Percentiles rank a stretch among this genome's conserved stretches.
Evolutionary conservation across 1,140 invertebrate genomes (phyloP).

Genomic region (Battus philenor): DNA sequence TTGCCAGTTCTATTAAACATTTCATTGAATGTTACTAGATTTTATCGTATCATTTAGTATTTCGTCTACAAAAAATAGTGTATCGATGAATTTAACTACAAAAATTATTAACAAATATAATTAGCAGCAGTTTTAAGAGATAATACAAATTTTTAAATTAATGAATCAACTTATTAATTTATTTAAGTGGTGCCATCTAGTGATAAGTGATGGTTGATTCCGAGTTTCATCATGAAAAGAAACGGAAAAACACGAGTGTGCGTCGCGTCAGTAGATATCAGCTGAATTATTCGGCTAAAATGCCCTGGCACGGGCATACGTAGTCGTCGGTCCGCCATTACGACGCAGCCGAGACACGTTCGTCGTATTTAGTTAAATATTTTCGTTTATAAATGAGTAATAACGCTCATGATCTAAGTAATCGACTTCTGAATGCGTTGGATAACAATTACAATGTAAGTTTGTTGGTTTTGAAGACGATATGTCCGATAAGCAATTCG

Average conservation of each 20-base stretch:
- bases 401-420: constrained; percentile 76
- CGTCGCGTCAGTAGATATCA: constrained; percentile 76
- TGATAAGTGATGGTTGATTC: constrained; percentile 25
- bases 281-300: constrained; percentile 77
- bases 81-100: too few species aligned
- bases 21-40: too few species aligned
- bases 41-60: too few species aligned
- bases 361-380: constrained; percentile 77
- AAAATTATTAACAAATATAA: too few species aligned
- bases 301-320: constrained; percentile 77
- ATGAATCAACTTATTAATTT: too few species aligned
- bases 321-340: constrained; percentile 77
- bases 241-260: constrained; percentile 75
- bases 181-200: constrained; percentile 33
- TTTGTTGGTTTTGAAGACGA: constrained; percentile 64
- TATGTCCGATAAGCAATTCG: constrained; percentile 51
- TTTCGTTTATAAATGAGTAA: constrained; percentile 77
- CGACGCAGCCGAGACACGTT: constrained; percentile 76
- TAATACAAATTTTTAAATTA: too few species aligned
- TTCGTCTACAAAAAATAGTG: too few species aligned
- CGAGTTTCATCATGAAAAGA: constrained; percentile 66
- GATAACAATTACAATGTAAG: constrained; percentile 77
- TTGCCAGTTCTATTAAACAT: too few species aligned
- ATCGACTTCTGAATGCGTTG: constrained; percentile 77
- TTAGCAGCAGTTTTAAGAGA: too few species aligned